phyloP scores from a whole-genome alignment of 37 sponge, comb jelly and placozoan species.

The Beroe ovata region DNA sequence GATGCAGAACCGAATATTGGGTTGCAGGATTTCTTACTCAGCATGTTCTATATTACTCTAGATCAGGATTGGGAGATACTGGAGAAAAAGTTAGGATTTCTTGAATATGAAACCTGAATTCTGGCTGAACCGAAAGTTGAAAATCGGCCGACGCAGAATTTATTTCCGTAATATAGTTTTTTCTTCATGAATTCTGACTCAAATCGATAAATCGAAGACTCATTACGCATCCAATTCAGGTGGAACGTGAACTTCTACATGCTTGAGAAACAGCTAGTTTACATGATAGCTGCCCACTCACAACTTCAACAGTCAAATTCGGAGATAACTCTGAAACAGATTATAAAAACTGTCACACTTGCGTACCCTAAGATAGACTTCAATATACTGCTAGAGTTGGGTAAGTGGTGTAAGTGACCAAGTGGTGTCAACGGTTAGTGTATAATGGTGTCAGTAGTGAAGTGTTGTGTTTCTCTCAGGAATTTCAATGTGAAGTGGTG shows the following conservation, averaged over 20 bases:
- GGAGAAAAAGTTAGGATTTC: constrained; percentile 2
- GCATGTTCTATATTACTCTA: constrained; percentile 54
- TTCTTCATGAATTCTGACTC: too few relatives aligned
- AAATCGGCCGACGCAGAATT: too few relatives aligned
- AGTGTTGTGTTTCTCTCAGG: too few relatives aligned
- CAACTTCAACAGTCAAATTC: constrained; percentile 10
- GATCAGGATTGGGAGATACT: constrained; percentile 55
- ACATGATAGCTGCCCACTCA: constrained; percentile 56
- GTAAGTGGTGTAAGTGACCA: background rate
- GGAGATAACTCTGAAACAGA: constrained; percentile 10
- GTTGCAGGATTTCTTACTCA: constrained; percentile 43
- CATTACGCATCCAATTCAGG: too few relatives aligned
- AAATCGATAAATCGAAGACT: too few relatives aligned
- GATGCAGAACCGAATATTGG: background rate
- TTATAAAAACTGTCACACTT: constrained; percentile 39
- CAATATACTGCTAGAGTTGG: constrained; percentile 40
- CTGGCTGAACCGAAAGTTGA: too few relatives aligned
- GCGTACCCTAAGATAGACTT: constrained; percentile 60
- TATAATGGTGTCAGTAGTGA: background rate
- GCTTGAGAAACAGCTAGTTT: constrained; percentile 39
- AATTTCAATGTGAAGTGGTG: too few relatives aligned
- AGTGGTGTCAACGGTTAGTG: background rate
- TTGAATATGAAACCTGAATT: background rate
- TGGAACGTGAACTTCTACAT: constrained; percentile 35
- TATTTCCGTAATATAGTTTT: too few relatives aligned